Evolutionary conservation across 2,113 vertebrate species (phyloP).

Genomic region (Gorsachius goisagi): DNA sequence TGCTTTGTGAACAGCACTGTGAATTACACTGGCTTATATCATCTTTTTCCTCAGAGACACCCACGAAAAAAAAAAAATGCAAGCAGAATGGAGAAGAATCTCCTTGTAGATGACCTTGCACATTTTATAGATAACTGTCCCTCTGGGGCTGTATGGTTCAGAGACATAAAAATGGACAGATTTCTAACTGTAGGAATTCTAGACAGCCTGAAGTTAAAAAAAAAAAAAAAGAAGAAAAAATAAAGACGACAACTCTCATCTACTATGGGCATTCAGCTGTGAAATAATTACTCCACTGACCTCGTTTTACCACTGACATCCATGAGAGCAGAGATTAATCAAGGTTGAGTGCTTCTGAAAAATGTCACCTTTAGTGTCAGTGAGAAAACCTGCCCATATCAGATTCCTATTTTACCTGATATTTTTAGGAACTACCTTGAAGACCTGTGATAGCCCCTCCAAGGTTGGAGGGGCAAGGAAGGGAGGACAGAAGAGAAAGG

Average conservation of each 20-base stretch:
- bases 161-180: not conserved
- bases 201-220: not conserved
- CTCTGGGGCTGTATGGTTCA: not conserved
- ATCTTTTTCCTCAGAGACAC: not conserved
- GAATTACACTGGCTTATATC: not conserved
- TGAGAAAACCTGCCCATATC: not conserved
- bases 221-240: not conserved
- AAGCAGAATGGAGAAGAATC: not conserved
- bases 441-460: not conserved
- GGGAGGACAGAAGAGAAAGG: not conserved
- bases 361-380: conserved; percentile 25
- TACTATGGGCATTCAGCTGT: not conserved
- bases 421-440: not conserved
- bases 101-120: not conserved
- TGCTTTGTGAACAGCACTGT: not conserved
- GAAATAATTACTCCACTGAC: conserved; percentile 54
- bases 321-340: conserved; percentile 15
- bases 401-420: not conserved
- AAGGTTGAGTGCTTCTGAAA: conserved; percentile 18
- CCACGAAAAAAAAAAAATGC: not conserved
- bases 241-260: not conserved
- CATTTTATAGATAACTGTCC: not conserved
- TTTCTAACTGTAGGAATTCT: not conserved
- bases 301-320: conserved; percentile 8
- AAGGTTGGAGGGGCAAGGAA: not conserved